phyloP scores from a whole-genome alignment of 2,888 invertebrate species.

The Anagyrus pseudococci region DNA sequence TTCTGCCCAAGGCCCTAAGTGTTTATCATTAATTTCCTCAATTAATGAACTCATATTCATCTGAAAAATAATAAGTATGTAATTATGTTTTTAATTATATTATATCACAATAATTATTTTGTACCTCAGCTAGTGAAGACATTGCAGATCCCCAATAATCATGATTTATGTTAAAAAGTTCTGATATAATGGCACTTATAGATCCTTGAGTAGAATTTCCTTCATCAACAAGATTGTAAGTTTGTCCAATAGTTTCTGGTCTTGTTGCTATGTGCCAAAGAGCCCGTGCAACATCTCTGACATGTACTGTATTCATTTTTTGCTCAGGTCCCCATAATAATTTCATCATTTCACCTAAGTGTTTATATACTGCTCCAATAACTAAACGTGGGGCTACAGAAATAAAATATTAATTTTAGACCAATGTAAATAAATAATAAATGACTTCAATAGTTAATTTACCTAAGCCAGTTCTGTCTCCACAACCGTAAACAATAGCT shows the following conservation, averaged over 20 bases:
- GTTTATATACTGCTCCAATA: conserved; percentile 87
- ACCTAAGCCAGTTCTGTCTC: conserved; percentile 75
- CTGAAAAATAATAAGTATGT: too few relatives aligned
- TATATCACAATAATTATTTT: neutral
- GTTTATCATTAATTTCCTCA: conserved; percentile 93
- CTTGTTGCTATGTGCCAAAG: conserved; percentile 74
- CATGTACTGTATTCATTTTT: conserved; percentile 87
- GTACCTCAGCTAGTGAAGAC: conserved; percentile 81
- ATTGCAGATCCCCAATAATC: conserved; percentile 86
- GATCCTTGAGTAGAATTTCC: conserved; percentile 85
- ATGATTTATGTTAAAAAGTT: conserved; percentile 84
- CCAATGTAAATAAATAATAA: neutral
- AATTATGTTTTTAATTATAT: conserved; percentile 4
- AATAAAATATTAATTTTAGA: neutral
- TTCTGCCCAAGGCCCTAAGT: conserved; percentile 90
- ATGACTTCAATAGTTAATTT: conserved; percentile 7
- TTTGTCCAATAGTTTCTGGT: conserved; percentile 67
- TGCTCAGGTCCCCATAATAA: conserved; percentile 86
- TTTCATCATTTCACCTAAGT: conserved; percentile 89
- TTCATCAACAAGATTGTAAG: conserved; percentile 85
- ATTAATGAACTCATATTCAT: conserved; percentile 80
- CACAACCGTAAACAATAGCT: conserved; percentile 85
- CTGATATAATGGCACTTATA: conserved; percentile 79
- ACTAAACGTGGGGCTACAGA: conserved; percentile 80
- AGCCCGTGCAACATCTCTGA: conserved; percentile 82